Percentiles rank a stretch among this genome's conserved stretches.
phyloP scores from a whole-genome alignment of 2,113 vertebrate species.

The Hylia prasina region DNA sequence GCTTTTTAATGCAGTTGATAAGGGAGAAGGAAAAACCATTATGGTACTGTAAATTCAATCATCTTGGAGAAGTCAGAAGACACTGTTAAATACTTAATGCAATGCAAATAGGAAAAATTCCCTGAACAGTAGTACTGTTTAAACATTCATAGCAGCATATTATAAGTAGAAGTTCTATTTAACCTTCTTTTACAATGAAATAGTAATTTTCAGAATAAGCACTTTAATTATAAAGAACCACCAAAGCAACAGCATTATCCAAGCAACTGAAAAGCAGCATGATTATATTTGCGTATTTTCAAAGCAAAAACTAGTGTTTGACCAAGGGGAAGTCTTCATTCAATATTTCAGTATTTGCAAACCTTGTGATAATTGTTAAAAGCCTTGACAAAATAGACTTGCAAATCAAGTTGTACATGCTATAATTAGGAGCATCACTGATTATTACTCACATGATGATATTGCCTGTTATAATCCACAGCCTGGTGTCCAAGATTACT shows the following conservation, averaged over 20 bases:
- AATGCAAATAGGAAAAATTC: background rate
- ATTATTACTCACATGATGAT: conserved; percentile 57
- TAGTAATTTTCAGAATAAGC: background rate
- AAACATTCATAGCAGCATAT: background rate
- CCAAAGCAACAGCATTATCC: background rate
- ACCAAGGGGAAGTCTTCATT: background rate
- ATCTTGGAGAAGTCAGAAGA: background rate
- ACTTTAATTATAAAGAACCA: background rate
- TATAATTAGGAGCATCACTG: background rate
- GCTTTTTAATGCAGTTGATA: background rate
- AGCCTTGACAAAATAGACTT: background rate
- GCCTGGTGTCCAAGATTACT: conserved; percentile 64
- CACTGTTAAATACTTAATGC: background rate
- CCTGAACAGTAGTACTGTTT: background rate
- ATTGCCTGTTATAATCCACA: conserved; percentile 1
- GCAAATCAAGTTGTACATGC: background rate
- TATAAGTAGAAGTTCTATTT: background rate
- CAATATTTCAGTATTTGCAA: background rate
- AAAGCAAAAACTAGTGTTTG: background rate
- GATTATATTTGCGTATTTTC: background rate
- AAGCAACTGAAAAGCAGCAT: background rate
- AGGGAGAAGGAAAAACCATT: background rate
- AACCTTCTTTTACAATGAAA: background rate
- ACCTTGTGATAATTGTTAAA: background rate
- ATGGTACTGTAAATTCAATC: background rate